Percentiles rank a stretch among this genome's conserved stretches.
phyloP scores from a whole-genome alignment of 2,888 invertebrate genomes.

The Sycophila texana region DNA sequence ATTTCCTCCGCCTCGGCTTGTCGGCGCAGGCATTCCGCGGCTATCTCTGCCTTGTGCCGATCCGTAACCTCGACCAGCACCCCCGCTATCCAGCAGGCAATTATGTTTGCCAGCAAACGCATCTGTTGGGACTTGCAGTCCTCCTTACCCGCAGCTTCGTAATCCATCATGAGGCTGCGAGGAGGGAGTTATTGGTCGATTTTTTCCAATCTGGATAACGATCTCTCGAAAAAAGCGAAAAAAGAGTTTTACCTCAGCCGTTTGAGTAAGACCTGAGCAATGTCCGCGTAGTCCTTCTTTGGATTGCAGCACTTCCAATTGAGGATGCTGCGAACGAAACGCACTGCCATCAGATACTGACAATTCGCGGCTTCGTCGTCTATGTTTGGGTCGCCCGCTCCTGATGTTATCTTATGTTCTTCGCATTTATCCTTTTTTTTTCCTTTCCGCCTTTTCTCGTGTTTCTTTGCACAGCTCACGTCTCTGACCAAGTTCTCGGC shows the following conservation, averaged over 20 bases:
- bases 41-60: conserved; percentile 58
- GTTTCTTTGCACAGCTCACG: conserved; percentile 40
- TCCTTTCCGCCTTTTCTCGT: conserved; percentile 22
- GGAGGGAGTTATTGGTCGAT: no score
- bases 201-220: no score
- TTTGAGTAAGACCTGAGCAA: conserved; percentile 65
- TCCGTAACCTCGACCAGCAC: conserved; percentile 67
- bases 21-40: conserved; percentile 58
- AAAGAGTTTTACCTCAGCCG: conserved; percentile 60
- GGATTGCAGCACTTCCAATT: conserved; percentile 64
- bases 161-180: conserved; percentile 58
- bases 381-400: conserved; percentile 43
- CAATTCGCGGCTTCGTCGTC: conserved; percentile 65
- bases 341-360: conserved; percentile 69
- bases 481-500: conserved; percentile 62
- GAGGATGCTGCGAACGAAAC: conserved; percentile 69
- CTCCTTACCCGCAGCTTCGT: conserved; percentile 60
- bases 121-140: conserved; percentile 70
- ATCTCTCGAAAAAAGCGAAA: no score
- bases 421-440: conserved; percentile 37
- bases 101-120: conserved; percentile 66
- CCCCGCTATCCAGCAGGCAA: conserved; percentile 70
- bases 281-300: conserved; percentile 65
- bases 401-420: neutral
- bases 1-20: conserved; percentile 55